Base-by-base conservation (phyloP, 2,797 vertebrate genomes). In the Hippocampus kuda region DNA sequence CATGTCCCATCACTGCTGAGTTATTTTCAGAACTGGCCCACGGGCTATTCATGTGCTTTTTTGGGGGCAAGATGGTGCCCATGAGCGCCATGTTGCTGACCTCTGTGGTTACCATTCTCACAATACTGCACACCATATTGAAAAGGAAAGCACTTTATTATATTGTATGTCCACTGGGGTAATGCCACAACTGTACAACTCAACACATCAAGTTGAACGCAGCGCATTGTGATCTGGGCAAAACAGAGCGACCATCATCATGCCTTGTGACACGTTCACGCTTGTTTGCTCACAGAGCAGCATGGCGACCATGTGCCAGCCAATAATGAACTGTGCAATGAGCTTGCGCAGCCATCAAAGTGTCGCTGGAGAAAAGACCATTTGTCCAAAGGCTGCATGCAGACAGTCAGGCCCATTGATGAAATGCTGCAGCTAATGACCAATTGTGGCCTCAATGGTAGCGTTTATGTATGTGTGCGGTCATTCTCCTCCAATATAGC, bases 331-430 rank as follows among this genome's bases (percentile, higher is more conserved):
- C 85, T 85, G 80, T 79, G 78, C 79, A 75, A 76, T 63, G 63
- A 76, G 77, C 70, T 62, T 70, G 79, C 79, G 65, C 72, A 79
- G 72, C 75, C 78, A 75, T 85, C 83, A 79, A 80, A 83, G 77
- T 61, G 27, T 56, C 8, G 18, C 20, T 38, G 73, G 64, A 82
- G 82, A 89, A 85, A 88, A 80, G 72, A 67, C 74, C 70, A 74
- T 84, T 87, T 88, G 85, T 89, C 74, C 74, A 75, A 73, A 77
- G 75, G 78, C 71, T 68, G 34, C 62, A 48, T 27, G 78, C 77
- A 87, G 79, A 88, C 83, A 88, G 86, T 84, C 77, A 72, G 67
- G 77, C 72, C 85, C 83, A 83, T 87, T 89, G 86, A 88, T 83
- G 85, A 85, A 74, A 79, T 34, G 75, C 79, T 81, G 77, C 53